These are phyloP conservation scores for Anableps anableps DNA, from an alignment of 2,797 vertebrate species.

Conservation along the genomic window DNA sequence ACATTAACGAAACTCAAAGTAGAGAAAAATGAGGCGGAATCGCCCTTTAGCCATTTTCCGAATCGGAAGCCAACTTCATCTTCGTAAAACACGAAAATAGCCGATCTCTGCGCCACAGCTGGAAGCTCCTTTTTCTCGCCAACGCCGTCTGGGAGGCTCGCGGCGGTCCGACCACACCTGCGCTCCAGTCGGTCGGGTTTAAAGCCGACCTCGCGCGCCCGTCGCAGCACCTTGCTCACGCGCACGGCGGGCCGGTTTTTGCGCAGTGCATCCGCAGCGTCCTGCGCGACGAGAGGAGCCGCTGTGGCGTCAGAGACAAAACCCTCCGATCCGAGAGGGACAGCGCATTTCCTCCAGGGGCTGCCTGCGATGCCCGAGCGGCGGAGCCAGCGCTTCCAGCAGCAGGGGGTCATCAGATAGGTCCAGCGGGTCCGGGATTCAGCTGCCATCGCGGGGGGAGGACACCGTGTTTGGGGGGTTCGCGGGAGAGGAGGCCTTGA, in stretches of 20 bases:
- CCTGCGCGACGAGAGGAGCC: constrained; percentile 39
- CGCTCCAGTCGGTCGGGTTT: neutral
- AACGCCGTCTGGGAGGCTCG: neutral
- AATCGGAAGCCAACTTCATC: neutral
- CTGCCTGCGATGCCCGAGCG: constrained; percentile 52
- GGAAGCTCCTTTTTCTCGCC: neutral
- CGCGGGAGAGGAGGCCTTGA: neutral
- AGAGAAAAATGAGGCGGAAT: neutral
- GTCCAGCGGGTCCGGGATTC: constrained; percentile 9
- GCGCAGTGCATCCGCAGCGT: constrained; percentile 78
- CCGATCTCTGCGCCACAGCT: neutral
- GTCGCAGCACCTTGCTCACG: constrained; percentile 13
- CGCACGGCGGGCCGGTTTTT: constrained; percentile 50
- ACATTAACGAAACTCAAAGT: too few relatives aligned
- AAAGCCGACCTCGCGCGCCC: neutral
- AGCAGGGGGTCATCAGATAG: constrained; percentile 52
- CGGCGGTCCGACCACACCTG: neutral
- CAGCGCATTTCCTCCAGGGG: neutral
- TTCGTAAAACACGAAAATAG: neutral
- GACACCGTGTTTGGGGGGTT: constrained; percentile 8
- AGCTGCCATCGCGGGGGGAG: constrained; percentile 42
- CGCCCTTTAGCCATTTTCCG: neutral
- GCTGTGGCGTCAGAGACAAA: constrained; percentile 43
- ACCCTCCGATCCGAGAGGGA: neutral
- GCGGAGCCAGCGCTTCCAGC: constrained; percentile 37